Base-by-base conservation (phyloP, 1,140 invertebrate species). In the Trachelipus rathkii region DNA sequence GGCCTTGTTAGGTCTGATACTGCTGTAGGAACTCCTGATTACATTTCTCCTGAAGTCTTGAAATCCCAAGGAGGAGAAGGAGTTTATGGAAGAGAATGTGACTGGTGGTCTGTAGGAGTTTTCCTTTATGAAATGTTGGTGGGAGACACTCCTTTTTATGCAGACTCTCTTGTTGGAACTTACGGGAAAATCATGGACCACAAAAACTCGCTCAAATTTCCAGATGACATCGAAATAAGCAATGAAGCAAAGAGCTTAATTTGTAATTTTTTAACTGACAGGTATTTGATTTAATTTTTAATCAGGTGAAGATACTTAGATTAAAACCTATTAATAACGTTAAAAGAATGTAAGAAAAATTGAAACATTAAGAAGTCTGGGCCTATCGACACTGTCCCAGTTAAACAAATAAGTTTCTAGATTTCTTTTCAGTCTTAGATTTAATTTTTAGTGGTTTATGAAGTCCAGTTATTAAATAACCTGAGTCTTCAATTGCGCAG, bases 161-260 rank as follows among this genome's bases (percentile, higher is more conserved):
- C 97, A 1, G 97, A 99, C 83, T 98, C 96, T 71, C 88, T 99
- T 75, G 94, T 98, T 46, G 96, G 95, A 45, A 99, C 97, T 11
- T 99, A 99, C 85, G 95, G 95, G 74, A 98, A 98, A 87, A 99
- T 99, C 82, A 98, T 99, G 96, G 96, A 99, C 84, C 95, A 98
- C 84, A 92, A 95, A 84, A 98, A 97, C 84, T 95, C 96, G 15
- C 87, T 99, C 4, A 90, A 91, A 80, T 99, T 99, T 86, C 97
- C 97, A 43, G 90, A 93, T 82, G 97, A 99, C 84, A 89, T 95
- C 71, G 92, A 96, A 84, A 95, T 99, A 75, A 95, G 94, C 60
- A 89, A 90, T 77, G 90, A 94, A 83, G 95, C 96, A 7, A 97
- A 97, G 85, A 91, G 90, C 83, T 86, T 99, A 13, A 99, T 99